Evolutionary conservation across 2,888 invertebrate genomes (phyloP).

Genomic region (Troilus luridus): DNA sequence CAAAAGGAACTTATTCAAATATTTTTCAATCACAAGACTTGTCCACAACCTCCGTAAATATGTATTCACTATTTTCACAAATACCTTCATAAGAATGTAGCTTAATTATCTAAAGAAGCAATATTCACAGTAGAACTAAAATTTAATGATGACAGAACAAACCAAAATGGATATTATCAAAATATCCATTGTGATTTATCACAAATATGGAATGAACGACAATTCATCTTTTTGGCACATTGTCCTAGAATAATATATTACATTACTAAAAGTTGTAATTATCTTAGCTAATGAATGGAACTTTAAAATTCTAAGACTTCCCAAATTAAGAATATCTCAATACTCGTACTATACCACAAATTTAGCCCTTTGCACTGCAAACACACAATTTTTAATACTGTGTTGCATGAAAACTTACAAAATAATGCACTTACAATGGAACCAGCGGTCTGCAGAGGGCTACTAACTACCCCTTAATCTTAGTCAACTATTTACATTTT

Average conservation of each 20-base stretch:
- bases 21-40: slow-evolving; percentile 26
- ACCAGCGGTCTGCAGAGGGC: neutral
- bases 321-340: neutral
- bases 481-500: slow-evolving; percentile 6
- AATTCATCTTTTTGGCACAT: slow-evolving; percentile 23
- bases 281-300: neutral
- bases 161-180: neutral
- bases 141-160: neutral
- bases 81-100: neutral
- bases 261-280: neutral
- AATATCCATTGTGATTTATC: slow-evolving; percentile 28
- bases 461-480: neutral
- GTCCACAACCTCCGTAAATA: slow-evolving; percentile 6
- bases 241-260: neutral
- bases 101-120: neutral
- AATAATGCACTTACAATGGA: neutral
- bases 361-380: neutral
- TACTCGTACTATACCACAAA: neutral
- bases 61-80: neutral
- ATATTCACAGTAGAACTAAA: neutral
- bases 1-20: neutral
- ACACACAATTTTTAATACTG: neutral
- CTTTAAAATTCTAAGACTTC: neutral
- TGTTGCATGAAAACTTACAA: neutral
- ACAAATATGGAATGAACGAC: slow-evolving; percentile 22